phyloP scores from a whole-genome alignment of 2,113 vertebrate species.

The Condylura cristata region DNA sequence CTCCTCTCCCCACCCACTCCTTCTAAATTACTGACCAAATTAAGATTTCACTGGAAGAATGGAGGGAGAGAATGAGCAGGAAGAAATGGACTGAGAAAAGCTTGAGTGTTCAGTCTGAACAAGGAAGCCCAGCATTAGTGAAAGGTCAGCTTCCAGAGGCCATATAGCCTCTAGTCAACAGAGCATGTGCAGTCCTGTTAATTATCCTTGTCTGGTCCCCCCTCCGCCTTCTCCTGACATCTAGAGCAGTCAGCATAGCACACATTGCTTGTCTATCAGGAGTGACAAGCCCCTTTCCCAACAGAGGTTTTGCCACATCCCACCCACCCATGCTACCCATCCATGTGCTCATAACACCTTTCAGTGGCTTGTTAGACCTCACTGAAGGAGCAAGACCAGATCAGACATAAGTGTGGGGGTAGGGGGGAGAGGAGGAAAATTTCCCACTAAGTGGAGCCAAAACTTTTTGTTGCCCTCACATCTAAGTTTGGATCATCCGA shows the following conservation, averaged over 20 bases:
- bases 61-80: not conserved
- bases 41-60: not conserved
- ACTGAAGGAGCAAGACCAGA: not conserved
- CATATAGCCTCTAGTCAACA: not conserved
- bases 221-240: not conserved
- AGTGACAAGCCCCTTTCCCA: not conserved
- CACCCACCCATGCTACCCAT: too few species aligned
- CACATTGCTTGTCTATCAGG: not conserved
- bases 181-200: not conserved
- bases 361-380: not conserved
- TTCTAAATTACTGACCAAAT: not conserved
- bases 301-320: not conserved
- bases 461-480: not conserved
- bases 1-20: not conserved
- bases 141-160: not conserved
- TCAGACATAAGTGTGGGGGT: not conserved
- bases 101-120: not conserved
- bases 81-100: not conserved
- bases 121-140: not conserved
- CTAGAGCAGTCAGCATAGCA: not conserved
- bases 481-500: not conserved
- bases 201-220: not conserved
- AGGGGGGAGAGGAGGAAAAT: too few species aligned
- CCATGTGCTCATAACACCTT: not conserved
- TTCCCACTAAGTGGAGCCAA: fast-evolving